Percentiles rank a stretch among this genome's conserved stretches.
phyloP scores from a whole-genome alignment of 1,140 invertebrate species.

The Ceratina calcarata region DNA sequence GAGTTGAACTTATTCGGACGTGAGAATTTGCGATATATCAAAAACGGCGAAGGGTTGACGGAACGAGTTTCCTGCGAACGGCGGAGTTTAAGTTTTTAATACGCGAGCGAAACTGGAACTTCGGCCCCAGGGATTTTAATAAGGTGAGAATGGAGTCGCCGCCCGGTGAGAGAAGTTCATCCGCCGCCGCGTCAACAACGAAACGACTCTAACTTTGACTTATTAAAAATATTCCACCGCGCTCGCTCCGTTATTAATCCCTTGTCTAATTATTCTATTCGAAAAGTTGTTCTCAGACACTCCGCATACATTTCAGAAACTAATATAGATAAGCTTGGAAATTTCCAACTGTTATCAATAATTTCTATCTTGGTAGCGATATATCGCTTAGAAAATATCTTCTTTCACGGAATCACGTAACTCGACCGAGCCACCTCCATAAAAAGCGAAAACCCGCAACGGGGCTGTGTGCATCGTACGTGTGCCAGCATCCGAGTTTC shows the following conservation, averaged over 20 bases:
- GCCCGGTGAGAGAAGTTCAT: slow-evolving; percentile 4
- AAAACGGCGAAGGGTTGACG: not conserved
- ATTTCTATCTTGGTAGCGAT: not conserved
- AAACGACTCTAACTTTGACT: slow-evolving; percentile 36
- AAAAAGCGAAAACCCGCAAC: not conserved
- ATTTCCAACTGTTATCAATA: too few relatives aligned
- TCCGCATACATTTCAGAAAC: too few relatives aligned
- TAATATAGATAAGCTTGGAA: too few relatives aligned
- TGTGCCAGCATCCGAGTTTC: not conserved
- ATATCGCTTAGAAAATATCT: not conserved
- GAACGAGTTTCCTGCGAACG: not conserved
- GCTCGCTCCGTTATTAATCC: not conserved
- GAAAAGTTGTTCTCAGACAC: too few relatives aligned
- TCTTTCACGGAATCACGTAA: slow-evolving; percentile 7
- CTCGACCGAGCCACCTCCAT: not conserved
- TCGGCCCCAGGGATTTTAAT: slow-evolving; percentile 32
- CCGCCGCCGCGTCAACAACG: slow-evolving; percentile 9
- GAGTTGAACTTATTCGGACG: too few relatives aligned
- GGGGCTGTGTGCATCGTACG: not conserved
- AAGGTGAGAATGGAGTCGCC: slow-evolving; percentile 28
- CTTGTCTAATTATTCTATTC: too few relatives aligned
- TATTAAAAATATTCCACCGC: slow-evolving; percentile 44
- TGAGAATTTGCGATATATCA: too few relatives aligned
- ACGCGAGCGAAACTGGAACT: not conserved
- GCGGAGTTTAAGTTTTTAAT: slow-evolving; percentile 21